Conservation (phyloP, 2,888 invertebrate genomes). For the Diaprepes abbreviatus region DNA sequence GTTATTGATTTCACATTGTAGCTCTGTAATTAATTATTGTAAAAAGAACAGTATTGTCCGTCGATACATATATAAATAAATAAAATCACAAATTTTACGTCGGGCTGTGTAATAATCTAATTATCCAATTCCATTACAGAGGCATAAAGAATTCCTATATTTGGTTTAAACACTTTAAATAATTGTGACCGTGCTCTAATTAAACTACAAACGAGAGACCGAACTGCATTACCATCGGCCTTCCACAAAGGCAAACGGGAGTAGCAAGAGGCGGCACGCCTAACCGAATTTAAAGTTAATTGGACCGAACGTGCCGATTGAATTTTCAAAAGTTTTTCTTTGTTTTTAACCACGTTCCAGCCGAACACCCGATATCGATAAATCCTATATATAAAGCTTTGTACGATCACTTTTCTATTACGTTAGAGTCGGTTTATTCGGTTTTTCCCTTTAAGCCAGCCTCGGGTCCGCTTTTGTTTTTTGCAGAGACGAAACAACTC, state of each 20-base stretch:
- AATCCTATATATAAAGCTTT: slow-evolving; percentile 39
- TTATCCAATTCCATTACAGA: no score
- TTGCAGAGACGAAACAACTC: slow-evolving; percentile 27
- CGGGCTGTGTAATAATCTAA: no score
- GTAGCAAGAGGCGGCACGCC: neutral
- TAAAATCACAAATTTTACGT: no score
- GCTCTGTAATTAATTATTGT: no score
- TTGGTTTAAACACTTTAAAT: no score
- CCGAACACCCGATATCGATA: slow-evolving; percentile 33
- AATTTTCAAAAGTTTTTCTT: slow-evolving; percentile 19
- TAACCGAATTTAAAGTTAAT: slow-evolving; percentile 13
- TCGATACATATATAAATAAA: no score
- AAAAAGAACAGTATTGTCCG: no score
- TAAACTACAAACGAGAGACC: no score
- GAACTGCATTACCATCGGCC: no score
- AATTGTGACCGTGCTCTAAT: no score
- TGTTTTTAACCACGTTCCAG: slow-evolving; percentile 16
- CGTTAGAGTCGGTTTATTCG: slow-evolving; percentile 33
- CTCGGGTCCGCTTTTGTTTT: slow-evolving; percentile 20
- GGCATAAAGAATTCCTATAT: no score
- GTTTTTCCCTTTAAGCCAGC: slow-evolving; percentile 34
- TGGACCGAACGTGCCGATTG: neutral
- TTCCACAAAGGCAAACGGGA: neutral
- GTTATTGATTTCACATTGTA: no score
- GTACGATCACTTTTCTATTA: slow-evolving; percentile 43